Percentiles rank a stretch among this genome's conserved stretches.
These are phyloP conservation scores for Catharus fuscescens DNA, from an alignment of 2,113 vertebrate genomes.

Conservation along the genomic window DNA sequence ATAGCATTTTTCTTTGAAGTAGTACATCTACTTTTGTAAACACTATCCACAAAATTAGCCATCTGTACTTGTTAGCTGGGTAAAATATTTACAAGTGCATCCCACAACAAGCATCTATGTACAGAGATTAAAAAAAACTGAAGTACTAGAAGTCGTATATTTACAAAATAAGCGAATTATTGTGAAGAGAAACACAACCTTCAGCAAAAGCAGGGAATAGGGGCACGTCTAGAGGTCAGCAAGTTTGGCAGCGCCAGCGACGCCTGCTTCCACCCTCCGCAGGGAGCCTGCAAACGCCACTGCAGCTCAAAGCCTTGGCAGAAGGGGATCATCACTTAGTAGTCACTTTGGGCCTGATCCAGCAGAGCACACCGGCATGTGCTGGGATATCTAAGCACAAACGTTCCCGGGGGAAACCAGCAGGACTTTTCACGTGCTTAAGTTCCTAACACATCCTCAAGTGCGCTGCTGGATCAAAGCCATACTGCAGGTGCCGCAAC, in stretches of 20 bases:
- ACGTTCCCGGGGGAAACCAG: not conserved
- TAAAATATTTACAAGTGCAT: conserved; percentile 79
- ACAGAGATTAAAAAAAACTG: conserved; percentile 74
- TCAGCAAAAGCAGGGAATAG: conserved; percentile 50
- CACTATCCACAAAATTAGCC: conserved; percentile 80
- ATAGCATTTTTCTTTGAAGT: conserved; percentile 75
- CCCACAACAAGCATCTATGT: conserved; percentile 78
- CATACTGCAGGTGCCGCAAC: conserved; percentile 10
- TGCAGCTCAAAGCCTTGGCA: conserved; percentile 41
- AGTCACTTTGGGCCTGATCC: conserved; percentile 57
- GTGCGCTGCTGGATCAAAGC: conserved; percentile 20
- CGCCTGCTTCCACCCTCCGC: conserved; percentile 33
- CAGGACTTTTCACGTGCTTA: not conserved
- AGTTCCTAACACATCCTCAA: not conserved
- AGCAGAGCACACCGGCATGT: not conserved
- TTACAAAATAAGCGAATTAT: conserved; percentile 66
- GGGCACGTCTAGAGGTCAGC: conserved; percentile 57
- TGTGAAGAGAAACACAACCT: conserved; percentile 69
- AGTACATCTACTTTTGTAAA: conserved; percentile 81
- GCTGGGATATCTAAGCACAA: not conserved
- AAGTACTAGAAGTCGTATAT: conserved; percentile 69
- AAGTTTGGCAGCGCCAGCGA: conserved; percentile 65
- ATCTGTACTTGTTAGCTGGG: conserved; percentile 76
- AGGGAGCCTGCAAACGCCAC: conserved; percentile 34
- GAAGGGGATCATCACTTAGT: conserved; percentile 38